phyloP scores from a whole-genome alignment of 1,140 invertebrate genomes.

The Drosophila novamexicana region DNA sequence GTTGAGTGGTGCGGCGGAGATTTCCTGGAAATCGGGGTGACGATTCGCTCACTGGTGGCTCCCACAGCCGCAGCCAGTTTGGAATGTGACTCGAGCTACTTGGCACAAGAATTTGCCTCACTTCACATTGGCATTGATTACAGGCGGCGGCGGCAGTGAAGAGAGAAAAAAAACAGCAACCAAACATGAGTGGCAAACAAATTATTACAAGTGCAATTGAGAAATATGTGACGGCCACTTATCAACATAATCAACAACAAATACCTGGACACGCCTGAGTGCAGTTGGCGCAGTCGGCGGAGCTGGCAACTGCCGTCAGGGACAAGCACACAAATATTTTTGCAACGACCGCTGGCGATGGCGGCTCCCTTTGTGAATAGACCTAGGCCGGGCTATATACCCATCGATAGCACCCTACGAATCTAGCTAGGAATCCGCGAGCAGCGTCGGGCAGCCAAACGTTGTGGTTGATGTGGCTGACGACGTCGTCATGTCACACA shows the following conservation, averaged over 20 bases:
- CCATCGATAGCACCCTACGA: constrained; percentile 65
- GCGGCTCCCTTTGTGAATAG: constrained; percentile 53
- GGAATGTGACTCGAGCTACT: constrained; percentile 51
- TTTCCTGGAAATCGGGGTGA: constrained; percentile 70
- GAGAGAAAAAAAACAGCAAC: constrained; percentile 2
- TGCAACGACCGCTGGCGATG: constrained; percentile 20
- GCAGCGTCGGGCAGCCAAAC: constrained; percentile 35
- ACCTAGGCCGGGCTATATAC: constrained; percentile 3
- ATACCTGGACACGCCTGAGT: constrained; percentile 81
- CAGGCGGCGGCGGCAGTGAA: constrained; percentile 21
- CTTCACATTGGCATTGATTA: constrained; percentile 73
- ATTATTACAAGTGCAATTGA: constrained; percentile 80
- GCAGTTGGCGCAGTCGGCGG: constrained; percentile 31
- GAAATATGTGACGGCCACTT: constrained; percentile 77
- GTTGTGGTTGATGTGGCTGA: constrained; percentile 2
- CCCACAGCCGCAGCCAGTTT: constrained; percentile 63
- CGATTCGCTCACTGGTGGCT: constrained; percentile 39
- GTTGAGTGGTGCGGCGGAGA: background rate
- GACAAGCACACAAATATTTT: constrained; percentile 44
- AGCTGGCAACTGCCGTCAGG: background rate
- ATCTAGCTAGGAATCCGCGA: constrained; percentile 42
- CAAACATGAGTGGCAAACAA: constrained; percentile 77
- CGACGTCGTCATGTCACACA: constrained; percentile 41
- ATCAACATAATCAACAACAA: constrained; percentile 81
- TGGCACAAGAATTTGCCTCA: constrained; percentile 23